phyloP scores from a whole-genome alignment of 2,113 vertebrate genomes.

The Onychostruthus taczanowskii region DNA sequence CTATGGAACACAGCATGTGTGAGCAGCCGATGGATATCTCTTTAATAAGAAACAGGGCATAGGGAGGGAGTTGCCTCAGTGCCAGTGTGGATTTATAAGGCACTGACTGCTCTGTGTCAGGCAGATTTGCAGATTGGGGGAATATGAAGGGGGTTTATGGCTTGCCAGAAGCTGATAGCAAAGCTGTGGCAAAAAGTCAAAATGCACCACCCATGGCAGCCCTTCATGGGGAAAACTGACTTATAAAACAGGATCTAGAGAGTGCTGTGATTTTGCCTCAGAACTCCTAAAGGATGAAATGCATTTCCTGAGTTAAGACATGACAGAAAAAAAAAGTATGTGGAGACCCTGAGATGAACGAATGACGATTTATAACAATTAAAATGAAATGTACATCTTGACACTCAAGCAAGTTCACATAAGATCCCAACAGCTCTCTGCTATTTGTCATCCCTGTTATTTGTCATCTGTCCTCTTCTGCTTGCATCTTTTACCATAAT shows the following conservation, averaged over 20 bases:
- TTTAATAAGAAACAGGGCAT: constrained; percentile 42
- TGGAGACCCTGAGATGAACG: neutral
- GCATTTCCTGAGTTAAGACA: neutral
- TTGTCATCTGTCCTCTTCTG: neutral
- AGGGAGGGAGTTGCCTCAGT: neutral
- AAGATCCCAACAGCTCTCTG: neutral
- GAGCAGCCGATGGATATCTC: neutral
- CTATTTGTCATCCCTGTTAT: neutral
- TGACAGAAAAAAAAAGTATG: neutral
- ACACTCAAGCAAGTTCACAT: neutral
- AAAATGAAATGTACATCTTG: neutral
- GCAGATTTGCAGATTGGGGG: neutral
- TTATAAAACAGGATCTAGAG: neutral
- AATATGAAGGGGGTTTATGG: neutral
- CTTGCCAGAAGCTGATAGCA: neutral
- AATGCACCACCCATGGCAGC: constrained; percentile 1
- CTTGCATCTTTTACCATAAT: neutral
- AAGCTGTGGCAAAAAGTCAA: neutral
- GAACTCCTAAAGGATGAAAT: neutral
- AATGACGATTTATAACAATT: neutral
- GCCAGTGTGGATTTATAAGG: neutral
- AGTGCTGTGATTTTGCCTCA: neutral
- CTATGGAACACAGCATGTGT: neutral
- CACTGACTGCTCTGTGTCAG: neutral
- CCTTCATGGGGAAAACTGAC: neutral